Base-by-base conservation (phyloP, 2,797 vertebrate genomes). In the Sus cebifrons region DNA sequence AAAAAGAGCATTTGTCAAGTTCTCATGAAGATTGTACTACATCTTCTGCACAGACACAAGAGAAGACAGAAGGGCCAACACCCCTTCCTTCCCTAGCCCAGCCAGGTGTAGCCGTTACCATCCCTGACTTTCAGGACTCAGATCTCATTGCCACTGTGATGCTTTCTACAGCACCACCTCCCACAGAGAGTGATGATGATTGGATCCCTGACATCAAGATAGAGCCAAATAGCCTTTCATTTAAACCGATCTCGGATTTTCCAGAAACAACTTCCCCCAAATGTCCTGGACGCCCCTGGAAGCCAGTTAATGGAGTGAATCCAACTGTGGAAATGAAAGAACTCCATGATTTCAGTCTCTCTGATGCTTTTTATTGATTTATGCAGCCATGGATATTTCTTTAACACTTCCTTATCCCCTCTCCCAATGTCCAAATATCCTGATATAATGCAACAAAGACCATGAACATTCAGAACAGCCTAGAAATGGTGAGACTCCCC, bases 281-380 rank as follows among this genome's bases (percentile, higher is more conserved):
- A 89, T 99, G 99, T 95, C 99, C 99, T 68, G 98, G 98, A 92
- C 98, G 91, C 81, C 97, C 97, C 62, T 99, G 98, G 99, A 98
- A 98, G 91, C 95, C 94, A 96, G 84, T 94, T 92, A 44, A 60
- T 90, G n/a, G n/a, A 90, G 83, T 70, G 56, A 79, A 54, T 68
- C 78, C 65, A 62, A 16, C 18, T 78, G 11, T 25, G 5, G 36
- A 84, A 58, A n/a, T 23, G 5, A 44, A 40, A 58, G 27, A 77
- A n/a, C 52, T 25, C 62, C 12, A 0, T 96, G 96, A 83, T 74
- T 87, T 99, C 1, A 73, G 97, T 74, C 98, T 98, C 4, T 0
- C 0, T 94, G 98, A 98, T 75, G 98, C 97, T 86, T 27, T 98
- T 86, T 0, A 0, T 2, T 98, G 98, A 97, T 64, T 95, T 70